A percentile compares a stretch with the other conserved stretches of the same genome.
Evolutionary conservation across 2,113 vertebrate genomes (phyloP).

Genomic region (Passerina amoena): DNA sequence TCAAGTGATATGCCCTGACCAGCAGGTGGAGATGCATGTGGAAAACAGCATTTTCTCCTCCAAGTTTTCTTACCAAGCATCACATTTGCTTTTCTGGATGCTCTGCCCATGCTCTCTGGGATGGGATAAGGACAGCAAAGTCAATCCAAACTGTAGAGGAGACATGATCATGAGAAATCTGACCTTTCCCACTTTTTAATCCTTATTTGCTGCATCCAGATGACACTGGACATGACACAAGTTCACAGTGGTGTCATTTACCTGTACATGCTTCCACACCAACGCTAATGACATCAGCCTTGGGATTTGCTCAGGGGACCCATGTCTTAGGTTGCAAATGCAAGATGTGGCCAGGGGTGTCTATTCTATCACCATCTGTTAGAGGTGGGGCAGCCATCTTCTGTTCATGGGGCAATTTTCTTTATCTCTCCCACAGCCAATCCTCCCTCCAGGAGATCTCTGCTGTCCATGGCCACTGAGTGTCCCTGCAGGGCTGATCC

Average conservation of each 20-base stretch:
- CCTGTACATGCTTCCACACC: conserved; percentile 12
- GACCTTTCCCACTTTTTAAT: not conserved
- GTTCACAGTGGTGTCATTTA: not conserved
- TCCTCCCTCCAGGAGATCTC: not conserved
- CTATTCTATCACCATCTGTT: not conserved
- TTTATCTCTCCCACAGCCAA: not conserved
- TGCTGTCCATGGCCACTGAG: not conserved
- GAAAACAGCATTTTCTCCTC: not conserved
- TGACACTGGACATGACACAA: not conserved
- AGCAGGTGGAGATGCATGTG: not conserved
- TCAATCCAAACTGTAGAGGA: not conserved
- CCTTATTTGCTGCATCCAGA: not conserved
- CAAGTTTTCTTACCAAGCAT: not conserved
- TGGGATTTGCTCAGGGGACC: not conserved
- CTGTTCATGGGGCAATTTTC: not conserved
- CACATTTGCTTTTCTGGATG: not conserved
- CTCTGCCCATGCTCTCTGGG: not conserved
- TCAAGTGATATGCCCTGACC: not conserved
- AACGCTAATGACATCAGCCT: not conserved
- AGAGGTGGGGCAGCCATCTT: not conserved
- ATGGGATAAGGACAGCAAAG: not conserved
- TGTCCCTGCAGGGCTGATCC: not conserved
- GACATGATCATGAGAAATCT: not conserved
- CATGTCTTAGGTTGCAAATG: not conserved
- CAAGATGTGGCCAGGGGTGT: not conserved